Evolutionary conservation across 2,888 invertebrate species (phyloP).

Genomic region (Metalampra italica): DNA sequence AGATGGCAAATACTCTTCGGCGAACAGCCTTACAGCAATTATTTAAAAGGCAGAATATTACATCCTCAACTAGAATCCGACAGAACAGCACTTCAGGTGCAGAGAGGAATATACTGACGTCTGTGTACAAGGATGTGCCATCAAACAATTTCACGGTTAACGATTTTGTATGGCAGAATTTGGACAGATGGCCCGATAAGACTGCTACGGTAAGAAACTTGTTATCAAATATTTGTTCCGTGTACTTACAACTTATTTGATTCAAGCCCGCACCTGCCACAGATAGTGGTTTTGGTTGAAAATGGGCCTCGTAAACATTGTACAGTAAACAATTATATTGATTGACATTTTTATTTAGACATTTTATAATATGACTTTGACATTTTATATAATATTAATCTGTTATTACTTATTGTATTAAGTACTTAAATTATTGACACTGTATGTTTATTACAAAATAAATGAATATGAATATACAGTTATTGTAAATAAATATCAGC

Average conservation of each 20-base stretch:
- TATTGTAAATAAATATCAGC: too few relatives aligned
- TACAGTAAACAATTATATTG: too few relatives aligned
- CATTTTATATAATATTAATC: too few relatives aligned
- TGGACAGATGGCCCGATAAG: constrained; percentile 83
- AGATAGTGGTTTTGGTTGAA: too few relatives aligned
- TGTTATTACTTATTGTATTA: too few relatives aligned
- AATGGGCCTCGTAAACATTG: too few relatives aligned
- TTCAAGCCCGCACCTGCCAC: background rate
- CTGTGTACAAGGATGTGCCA: constrained; percentile 64
- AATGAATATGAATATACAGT: too few relatives aligned
- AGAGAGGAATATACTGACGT: constrained; percentile 58
- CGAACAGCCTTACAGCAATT: constrained; percentile 24
- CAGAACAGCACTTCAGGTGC: constrained; percentile 28
- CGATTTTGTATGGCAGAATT: constrained; percentile 81
- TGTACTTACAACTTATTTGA: background rate
- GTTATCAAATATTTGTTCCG: too few relatives aligned
- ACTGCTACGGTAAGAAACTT: constrained; percentile 80
- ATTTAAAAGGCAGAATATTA: constrained; percentile 21
- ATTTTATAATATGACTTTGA: too few relatives aligned
- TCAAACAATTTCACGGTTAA: constrained; percentile 72
- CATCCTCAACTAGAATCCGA: constrained; percentile 21
- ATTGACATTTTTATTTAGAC: too few relatives aligned
- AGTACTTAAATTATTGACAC: too few relatives aligned
- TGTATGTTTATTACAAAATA: too few relatives aligned
- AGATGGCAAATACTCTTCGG: constrained; percentile 36